Evolutionary conservation across 2,113 vertebrate genomes (phyloP).

Genomic region (Meriones unguiculatus): DNA sequence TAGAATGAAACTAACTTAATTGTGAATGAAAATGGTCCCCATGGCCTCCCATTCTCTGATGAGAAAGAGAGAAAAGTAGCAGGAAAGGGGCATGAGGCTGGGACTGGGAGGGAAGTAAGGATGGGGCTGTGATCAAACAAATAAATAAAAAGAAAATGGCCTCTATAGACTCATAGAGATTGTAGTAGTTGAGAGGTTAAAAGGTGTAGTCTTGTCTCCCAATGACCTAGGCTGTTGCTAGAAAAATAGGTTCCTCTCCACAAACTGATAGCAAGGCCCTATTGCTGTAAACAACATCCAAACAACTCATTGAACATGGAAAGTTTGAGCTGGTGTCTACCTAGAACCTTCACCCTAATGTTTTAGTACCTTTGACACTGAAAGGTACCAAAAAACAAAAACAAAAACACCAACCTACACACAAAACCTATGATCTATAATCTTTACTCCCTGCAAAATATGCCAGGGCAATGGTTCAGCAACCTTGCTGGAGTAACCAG

Average conservation of each 20-base stretch:
- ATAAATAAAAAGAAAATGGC: no score
- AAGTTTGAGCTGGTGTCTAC: neutral
- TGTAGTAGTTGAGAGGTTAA: neutral
- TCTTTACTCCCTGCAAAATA: neutral
- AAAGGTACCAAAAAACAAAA: neutral
- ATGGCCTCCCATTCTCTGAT: no score
- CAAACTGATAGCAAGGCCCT: neutral
- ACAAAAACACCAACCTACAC: neutral
- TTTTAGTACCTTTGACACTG: neutral
- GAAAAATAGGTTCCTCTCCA: neutral
- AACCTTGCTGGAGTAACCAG: neutral
- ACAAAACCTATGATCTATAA: neutral
- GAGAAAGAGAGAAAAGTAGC: no score
- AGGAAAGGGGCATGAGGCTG: no score
- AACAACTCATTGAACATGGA: neutral
- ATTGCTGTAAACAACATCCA: neutral
- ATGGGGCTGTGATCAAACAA: no score
- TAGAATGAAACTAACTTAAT: neutral
- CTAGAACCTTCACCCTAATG: neutral
- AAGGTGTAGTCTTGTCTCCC: neutral
- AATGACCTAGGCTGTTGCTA: neutral
- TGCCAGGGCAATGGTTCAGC: neutral
- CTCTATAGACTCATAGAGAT: neutral
- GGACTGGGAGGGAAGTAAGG: no score
- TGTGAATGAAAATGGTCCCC: neutral